phyloP scores from a whole-genome alignment of 2,113 vertebrate species.

The Cebidichthys violaceus region DNA sequence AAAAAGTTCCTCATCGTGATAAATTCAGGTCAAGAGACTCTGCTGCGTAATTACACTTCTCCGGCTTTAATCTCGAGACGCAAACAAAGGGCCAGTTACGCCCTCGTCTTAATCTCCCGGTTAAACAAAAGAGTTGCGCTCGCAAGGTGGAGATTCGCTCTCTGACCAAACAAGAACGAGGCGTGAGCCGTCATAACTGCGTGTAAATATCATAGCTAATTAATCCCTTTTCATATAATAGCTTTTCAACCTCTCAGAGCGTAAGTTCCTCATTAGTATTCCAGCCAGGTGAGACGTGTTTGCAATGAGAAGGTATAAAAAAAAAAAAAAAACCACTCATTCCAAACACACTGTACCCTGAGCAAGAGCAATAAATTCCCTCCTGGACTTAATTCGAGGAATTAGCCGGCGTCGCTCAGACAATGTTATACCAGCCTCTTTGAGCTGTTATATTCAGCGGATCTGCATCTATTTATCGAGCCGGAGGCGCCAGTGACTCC shows the following conservation, averaged over 20 bases:
- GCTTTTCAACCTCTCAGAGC: slow-evolving; percentile 52
- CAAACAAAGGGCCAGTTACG: slow-evolving; percentile 44
- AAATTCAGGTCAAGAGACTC: slow-evolving; percentile 36
- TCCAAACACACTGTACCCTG: slow-evolving; percentile 29
- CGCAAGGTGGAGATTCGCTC: slow-evolving; percentile 27
- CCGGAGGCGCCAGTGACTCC: slow-evolving; percentile 50
- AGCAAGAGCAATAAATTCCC: slow-evolving; percentile 39
- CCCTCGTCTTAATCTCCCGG: slow-evolving; percentile 50
- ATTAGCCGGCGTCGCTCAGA: slow-evolving; percentile 50
- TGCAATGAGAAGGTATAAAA: slow-evolving; percentile 40
- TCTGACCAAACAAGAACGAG: slow-evolving; percentile 26
- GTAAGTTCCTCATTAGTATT: slow-evolving; percentile 70
- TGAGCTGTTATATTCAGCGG: slow-evolving; percentile 49
- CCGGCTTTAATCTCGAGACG: slow-evolving; percentile 39
- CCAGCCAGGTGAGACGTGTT: slow-evolving; percentile 66
- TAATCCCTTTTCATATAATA: slow-evolving; percentile 67
- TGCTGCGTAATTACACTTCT: slow-evolving; percentile 22
- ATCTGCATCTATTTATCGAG: slow-evolving; percentile 58
- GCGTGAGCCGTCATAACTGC: slow-evolving; percentile 52
- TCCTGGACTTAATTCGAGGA: slow-evolving; percentile 61
- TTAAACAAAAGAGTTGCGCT: slow-evolving; percentile 44
- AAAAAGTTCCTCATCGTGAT: slow-evolving; percentile 31
- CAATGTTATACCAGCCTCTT: slow-evolving; percentile 38
- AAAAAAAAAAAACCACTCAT: slow-evolving; percentile 33
- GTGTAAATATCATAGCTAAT: slow-evolving; percentile 65